Conservation (phyloP, 2,888 invertebrate species). For the Cataglyphis rosenhaueri region DNA sequence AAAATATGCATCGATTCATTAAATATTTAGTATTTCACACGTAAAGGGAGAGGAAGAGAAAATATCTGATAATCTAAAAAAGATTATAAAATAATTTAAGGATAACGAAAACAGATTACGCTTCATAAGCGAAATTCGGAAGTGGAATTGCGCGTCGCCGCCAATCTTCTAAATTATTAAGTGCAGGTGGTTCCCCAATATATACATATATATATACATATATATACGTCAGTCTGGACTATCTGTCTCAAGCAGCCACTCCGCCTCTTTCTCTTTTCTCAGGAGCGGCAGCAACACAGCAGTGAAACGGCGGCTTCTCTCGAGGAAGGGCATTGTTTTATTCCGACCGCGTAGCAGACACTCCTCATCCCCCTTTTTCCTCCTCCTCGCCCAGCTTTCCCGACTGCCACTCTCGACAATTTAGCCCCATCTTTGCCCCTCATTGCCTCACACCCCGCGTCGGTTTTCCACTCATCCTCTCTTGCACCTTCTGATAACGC, state of each 20-base stretch:
- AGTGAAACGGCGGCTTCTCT: conserved; percentile 79
- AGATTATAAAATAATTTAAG: not conserved
- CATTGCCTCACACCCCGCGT: conserved; percentile 56
- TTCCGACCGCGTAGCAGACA: conserved; percentile 84
- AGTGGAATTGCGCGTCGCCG: not conserved
- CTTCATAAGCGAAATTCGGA: not conserved
- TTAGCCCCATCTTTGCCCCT: conserved; percentile 77
- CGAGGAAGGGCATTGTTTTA: conserved; percentile 84
- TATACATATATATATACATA: not conserved
- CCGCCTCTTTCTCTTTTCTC: conserved; percentile 76
- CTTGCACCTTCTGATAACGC: conserved; percentile 71
- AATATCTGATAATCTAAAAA: not conserved
- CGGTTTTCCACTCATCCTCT: conserved; percentile 62
- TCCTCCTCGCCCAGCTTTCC: conserved; percentile 71
- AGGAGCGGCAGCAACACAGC: conserved; percentile 64
- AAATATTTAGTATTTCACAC: not conserved
- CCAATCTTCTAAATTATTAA: conserved; percentile 47
- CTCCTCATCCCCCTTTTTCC: conserved; percentile 79
- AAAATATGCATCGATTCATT: not conserved
- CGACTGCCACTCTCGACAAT: conserved; percentile 83
- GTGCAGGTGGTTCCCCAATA: conserved; percentile 11
- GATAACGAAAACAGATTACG: not conserved
- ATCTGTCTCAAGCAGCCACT: conserved; percentile 84
- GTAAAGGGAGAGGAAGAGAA: not conserved
- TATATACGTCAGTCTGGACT: conserved; percentile 66